Percentiles rank a stretch among this genome's conserved stretches.
phyloP scores from a whole-genome alignment of 2,113 vertebrate species.

The Peucedramus taeniatus region DNA sequence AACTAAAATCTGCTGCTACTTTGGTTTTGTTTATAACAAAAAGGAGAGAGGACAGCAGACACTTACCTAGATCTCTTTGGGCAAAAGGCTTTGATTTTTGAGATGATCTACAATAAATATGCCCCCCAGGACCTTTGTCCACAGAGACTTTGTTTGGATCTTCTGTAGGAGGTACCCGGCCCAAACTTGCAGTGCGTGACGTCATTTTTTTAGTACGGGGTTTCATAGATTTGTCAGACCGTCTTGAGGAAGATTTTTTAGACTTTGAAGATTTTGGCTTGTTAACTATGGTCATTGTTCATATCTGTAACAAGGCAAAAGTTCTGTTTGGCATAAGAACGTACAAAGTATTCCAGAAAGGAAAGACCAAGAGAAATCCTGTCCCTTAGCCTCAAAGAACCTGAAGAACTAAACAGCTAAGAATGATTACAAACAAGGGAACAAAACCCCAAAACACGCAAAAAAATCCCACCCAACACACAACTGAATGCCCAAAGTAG shows the following conservation, averaged over 20 bases:
- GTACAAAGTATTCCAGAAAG: not conserved
- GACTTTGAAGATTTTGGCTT: constrained; percentile 90
- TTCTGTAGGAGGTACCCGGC: constrained; percentile 81
- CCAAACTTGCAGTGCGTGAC: constrained; percentile 83
- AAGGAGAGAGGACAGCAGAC: not conserved
- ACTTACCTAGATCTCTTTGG: constrained; percentile 84
- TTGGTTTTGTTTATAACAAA: not conserved
- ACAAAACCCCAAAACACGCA: not conserved
- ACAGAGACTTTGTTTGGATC: constrained; percentile 78
- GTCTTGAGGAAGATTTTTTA: constrained; percentile 81
- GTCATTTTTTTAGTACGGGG: constrained; percentile 90
- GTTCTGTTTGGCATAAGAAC: not conserved
- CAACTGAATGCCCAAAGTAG: not conserved
- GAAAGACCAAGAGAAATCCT: not conserved
- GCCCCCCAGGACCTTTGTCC: constrained; percentile 85
- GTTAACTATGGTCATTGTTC: constrained; percentile 99
- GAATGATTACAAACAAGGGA: not conserved
- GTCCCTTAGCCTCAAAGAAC: not conserved
- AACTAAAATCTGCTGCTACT: not conserved
- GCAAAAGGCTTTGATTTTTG: constrained; percentile 80
- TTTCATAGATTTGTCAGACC: constrained; percentile 74
- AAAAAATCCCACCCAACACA: not conserved
- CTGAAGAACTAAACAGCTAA: not conserved
- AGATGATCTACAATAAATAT: constrained; percentile 82
- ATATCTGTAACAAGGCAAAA: constrained; percentile 77